A percentile compares a stretch with the other conserved stretches of the same genome.
Conservation (phyloP, 2,797 vertebrate species). For the Sebastes kiyomatsui region DNA sequence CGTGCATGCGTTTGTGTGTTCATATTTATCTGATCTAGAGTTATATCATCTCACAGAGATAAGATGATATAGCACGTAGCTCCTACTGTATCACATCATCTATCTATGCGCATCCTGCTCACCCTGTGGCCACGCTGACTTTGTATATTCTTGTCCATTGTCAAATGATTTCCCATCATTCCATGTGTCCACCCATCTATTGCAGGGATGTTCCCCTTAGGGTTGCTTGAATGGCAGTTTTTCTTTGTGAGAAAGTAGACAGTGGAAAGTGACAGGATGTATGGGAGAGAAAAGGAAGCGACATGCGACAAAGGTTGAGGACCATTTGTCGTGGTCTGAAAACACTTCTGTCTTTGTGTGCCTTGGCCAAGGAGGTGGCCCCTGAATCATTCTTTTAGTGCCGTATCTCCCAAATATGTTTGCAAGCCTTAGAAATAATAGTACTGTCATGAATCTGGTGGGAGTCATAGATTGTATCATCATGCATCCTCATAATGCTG, state of each 20-base stretch:
- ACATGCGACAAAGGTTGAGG: constrained; percentile 26
- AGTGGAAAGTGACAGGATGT: constrained; percentile 67
- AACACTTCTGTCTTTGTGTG: constrained; percentile 18
- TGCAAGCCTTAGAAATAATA: background rate
- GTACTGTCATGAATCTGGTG: background rate
- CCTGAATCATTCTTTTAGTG: background rate
- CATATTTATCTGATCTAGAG: background rate
- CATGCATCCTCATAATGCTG: background rate
- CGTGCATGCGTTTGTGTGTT: no score
- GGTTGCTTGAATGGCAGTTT: constrained; percentile 42
- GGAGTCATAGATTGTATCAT: background rate
- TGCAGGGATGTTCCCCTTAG: constrained; percentile 14
- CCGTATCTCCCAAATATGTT: background rate
- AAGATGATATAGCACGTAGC: background rate
- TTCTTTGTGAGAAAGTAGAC: constrained; percentile 48
- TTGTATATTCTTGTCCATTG: constrained; percentile 22
- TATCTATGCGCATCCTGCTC: background rate
- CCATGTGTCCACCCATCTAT: constrained; percentile 33
- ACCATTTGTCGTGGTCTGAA: constrained; percentile 4
- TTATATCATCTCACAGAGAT: background rate
- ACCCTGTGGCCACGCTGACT: background rate
- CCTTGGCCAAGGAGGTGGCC: constrained; percentile 3
- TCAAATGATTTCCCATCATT: constrained; percentile 38
- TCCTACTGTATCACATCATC: background rate
- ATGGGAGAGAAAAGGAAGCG: constrained; percentile 44